Conservation (phyloP, 2,797 vertebrate species). For the Platalea minor region DNA sequence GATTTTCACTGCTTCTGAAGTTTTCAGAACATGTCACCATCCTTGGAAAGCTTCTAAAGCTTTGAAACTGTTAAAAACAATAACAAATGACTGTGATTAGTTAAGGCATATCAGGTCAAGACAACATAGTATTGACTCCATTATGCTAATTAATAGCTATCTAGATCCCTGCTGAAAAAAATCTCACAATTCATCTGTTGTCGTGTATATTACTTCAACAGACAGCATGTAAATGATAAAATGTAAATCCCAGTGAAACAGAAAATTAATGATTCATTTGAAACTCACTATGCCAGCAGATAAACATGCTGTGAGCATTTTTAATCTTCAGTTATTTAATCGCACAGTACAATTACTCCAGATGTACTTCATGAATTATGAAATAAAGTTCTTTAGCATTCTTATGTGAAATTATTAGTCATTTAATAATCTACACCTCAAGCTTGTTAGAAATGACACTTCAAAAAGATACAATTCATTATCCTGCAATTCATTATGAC, state of each 20-base stretch:
- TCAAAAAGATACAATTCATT: conserved; percentile 46
- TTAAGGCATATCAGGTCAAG: conserved; percentile 61
- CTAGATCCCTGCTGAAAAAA: conserved; percentile 57
- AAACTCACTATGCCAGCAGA: conserved; percentile 56
- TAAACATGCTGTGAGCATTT: conserved; percentile 73
- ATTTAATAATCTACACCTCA: conserved; percentile 71
- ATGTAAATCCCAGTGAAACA: conserved; percentile 67
- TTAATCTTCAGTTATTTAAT: conserved; percentile 77
- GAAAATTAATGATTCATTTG: conserved; percentile 75
- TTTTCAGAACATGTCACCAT: neutral
- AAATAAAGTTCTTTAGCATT: conserved; percentile 66
- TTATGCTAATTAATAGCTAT: conserved; percentile 70
- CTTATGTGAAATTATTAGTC: conserved; percentile 68
- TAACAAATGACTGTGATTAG: conserved; percentile 43
- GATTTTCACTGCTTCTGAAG: neutral
- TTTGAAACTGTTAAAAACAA: conserved; percentile 33
- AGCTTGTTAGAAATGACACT: conserved; percentile 61
- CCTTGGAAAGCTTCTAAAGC: conserved; percentile 30
- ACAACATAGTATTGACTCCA: conserved; percentile 46
- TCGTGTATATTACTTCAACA: conserved; percentile 54
- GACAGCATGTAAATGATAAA: conserved; percentile 67
- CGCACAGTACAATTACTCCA: conserved; percentile 69
- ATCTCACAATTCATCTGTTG: conserved; percentile 64
- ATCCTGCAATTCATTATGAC: conserved; percentile 61
- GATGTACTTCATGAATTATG: conserved; percentile 77